phyloP scores from a whole-genome alignment of 1,140 invertebrate genomes.

The Bathynomus jamesi region DNA sequence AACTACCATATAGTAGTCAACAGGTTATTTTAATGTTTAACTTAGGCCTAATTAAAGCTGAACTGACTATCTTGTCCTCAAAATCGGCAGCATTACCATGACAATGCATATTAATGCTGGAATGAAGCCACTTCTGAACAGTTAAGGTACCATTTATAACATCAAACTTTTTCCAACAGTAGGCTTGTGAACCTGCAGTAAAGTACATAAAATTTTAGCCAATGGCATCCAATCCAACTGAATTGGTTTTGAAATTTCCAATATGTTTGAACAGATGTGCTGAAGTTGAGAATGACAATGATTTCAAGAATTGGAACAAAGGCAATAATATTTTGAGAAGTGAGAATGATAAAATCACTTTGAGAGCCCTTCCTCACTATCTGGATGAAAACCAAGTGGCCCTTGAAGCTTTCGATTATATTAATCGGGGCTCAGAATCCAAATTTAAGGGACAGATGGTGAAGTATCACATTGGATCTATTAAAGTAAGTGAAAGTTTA shows the following conservation, averaged over 20 bases:
- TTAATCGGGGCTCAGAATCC: slow-evolving; percentile 30
- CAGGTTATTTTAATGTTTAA: too few species aligned
- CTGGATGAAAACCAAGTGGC: slow-evolving; percentile 27
- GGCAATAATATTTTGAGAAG: neutral
- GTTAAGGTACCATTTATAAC: too few species aligned
- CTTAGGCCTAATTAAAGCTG: too few species aligned
- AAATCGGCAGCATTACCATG: too few species aligned
- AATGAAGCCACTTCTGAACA: too few species aligned
- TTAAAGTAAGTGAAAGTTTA: slow-evolving; percentile 18
- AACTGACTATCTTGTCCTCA: too few species aligned
- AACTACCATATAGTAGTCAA: too few species aligned
- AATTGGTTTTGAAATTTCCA: neutral
- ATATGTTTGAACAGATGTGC: slow-evolving; percentile 20
- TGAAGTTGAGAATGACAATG: slow-evolving; percentile 28
- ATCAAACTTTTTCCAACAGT: too few species aligned
- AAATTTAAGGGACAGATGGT: slow-evolving; percentile 22
- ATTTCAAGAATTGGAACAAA: slow-evolving; percentile 23
- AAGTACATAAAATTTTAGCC: too few species aligned
- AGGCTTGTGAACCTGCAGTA: too few species aligned
- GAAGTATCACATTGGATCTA: slow-evolving; percentile 10
- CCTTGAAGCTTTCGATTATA: slow-evolving; percentile 31
- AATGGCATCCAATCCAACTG: too few species aligned
- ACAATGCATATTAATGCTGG: too few species aligned
- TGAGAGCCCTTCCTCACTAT: slow-evolving; percentile 9
- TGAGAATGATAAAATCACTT: slow-evolving; percentile 3